phyloP scores from a whole-genome alignment of 35 echinoderm and acorn worm species.

The Apostichopus japonicus region DNA sequence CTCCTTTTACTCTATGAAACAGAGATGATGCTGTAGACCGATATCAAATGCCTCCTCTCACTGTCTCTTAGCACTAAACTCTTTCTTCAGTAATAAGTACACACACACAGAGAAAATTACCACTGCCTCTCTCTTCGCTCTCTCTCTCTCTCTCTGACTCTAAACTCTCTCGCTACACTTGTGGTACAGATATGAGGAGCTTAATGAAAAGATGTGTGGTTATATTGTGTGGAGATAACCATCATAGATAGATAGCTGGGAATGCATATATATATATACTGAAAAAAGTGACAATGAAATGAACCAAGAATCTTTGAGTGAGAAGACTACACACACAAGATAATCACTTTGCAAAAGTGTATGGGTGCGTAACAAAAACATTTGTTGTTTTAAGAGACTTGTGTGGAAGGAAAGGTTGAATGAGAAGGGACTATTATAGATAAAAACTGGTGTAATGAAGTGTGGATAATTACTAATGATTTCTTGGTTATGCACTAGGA shows the following conservation, averaged over 20 bases:
- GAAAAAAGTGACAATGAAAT: neutral
- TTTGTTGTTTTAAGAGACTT: slow-evolving; percentile 22
- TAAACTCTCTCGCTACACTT: neutral
- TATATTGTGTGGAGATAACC: neutral
- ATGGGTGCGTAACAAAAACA: slow-evolving; percentile 12
- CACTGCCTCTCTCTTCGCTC: too few species aligned
- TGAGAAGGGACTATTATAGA: neutral
- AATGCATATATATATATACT: neutral
- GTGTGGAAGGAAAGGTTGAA: neutral
- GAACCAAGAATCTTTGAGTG: neutral
- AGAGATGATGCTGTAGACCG: too few species aligned
- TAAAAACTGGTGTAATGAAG: slow-evolving; percentile 30
- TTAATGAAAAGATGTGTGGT: neutral
- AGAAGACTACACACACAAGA: neutral
- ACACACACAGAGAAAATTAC: too few species aligned
- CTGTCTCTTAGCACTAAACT: too few species aligned
- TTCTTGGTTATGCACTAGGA: neutral
- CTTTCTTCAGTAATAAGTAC: too few species aligned
- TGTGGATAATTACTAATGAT: slow-evolving; percentile 28
- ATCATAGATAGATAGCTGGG: neutral
- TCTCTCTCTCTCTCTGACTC: too few species aligned
- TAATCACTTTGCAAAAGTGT: slow-evolving; percentile 10
- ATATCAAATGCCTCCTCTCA: too few species aligned
- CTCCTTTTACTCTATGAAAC: too few species aligned
- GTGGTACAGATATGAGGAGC: neutral